Conservation (phyloP, 2,888 invertebrate genomes). For the Luperina testacea region DNA sequence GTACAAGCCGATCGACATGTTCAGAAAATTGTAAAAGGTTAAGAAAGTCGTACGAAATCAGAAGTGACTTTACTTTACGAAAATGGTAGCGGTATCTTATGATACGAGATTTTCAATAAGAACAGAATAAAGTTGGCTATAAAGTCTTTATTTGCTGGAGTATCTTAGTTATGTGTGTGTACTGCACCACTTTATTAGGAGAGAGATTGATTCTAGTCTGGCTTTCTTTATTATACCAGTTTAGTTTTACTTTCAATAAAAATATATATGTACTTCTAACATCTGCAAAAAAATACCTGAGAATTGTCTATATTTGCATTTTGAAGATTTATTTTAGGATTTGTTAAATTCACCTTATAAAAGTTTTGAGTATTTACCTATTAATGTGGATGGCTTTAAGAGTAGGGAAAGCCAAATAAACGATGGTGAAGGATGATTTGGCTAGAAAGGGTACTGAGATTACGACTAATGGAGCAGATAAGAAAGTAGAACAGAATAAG, state of each 20-base stretch:
- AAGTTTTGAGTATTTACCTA: background rate
- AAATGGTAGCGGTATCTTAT: conserved; percentile 14
- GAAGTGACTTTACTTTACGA: conserved; percentile 23
- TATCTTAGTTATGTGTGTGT: conserved; percentile 16
- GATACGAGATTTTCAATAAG: conserved; percentile 19
- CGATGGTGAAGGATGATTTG: background rate
- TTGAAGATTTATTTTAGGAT: background rate
- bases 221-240: conserved; percentile 47
- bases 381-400: background rate
- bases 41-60: conserved; percentile 35
- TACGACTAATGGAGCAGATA: background rate
- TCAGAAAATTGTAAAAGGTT: conserved; percentile 20
- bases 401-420: background rate
- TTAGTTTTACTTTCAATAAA: conserved; percentile 44
- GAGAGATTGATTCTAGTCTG: conserved; percentile 32
- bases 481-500: background rate
- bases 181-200: conserved; percentile 32
- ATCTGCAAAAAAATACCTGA: background rate
- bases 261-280: conserved; percentile 17
- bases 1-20: conserved; percentile 30
- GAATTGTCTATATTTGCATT: background rate
- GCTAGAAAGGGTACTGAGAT: background rate
- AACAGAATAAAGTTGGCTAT: conserved; percentile 10
- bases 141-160: conserved; percentile 3
- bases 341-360: background rate